These are phyloP conservation scores for Eubasilissa regina DNA, from an alignment of 1,140 invertebrate species.

Conservation along the genomic window DNA sequence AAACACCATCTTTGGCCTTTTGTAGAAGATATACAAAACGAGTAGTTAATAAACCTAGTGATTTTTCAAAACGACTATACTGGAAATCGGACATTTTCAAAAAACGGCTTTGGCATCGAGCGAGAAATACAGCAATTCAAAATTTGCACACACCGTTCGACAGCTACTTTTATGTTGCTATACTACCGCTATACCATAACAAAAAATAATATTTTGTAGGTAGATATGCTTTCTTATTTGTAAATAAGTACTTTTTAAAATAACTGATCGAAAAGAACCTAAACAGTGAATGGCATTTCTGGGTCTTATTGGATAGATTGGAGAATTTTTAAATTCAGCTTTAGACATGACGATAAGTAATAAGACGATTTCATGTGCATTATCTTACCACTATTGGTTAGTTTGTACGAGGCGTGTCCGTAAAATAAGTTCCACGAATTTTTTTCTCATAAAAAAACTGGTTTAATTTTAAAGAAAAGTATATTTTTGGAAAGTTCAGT, in stretches of 20 bases:
- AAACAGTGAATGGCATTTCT: too few species aligned
- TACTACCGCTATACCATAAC: constrained; percentile 40
- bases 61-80: constrained; percentile 76
- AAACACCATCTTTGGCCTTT: constrained; percentile 89
- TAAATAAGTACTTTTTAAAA: not conserved
- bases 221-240: not conserved
- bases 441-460: too few species aligned
- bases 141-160: constrained; percentile 53
- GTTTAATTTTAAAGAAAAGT: too few species aligned
- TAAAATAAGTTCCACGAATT: too few species aligned
- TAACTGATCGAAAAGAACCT: not conserved
- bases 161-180: constrained; percentile 54
- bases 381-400: too few species aligned
- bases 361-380: too few species aligned
- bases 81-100: constrained; percentile 63
- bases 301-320: too few species aligned
- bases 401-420: too few species aligned
- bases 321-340: too few species aligned
- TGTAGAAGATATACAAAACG: constrained; percentile 93
- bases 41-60: constrained; percentile 92
- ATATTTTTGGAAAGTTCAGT: too few species aligned
- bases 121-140: constrained; percentile 47
- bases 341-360: too few species aligned
- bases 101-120: constrained; percentile 43
- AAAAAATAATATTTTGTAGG: constrained; percentile 12